Evolutionary conservation across 2,888 invertebrate genomes (phyloP).

Genomic region (Eilema sororculum): DNA sequence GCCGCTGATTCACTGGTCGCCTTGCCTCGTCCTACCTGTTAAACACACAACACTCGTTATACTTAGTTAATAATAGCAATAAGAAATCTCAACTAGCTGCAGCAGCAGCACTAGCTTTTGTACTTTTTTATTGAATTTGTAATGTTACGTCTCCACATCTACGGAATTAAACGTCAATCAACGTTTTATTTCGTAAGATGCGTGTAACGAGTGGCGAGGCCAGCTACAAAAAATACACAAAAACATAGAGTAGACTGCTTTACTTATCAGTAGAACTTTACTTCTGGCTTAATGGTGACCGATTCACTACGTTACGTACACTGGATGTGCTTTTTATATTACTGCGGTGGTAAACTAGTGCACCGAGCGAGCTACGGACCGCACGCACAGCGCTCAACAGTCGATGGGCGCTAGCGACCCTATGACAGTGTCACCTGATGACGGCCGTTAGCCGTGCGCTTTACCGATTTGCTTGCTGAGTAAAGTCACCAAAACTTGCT

Average conservation of each 20-base stretch:
- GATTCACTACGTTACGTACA: not conserved
- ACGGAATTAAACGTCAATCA: conserved; percentile 13
- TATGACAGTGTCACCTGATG: too few relatives aligned
- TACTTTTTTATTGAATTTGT: conserved; percentile 14
- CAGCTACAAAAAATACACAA: conserved; percentile 6
- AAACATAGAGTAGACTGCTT: not conserved
- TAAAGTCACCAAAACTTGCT: not conserved
- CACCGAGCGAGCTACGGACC: too few relatives aligned
- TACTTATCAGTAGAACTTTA: not conserved
- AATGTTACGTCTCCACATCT: not conserved
- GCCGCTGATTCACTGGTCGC: too few relatives aligned
- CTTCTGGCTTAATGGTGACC: not conserved
- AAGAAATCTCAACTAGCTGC: not conserved
- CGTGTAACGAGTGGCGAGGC: conserved; percentile 3
- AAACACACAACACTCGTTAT: too few relatives aligned
- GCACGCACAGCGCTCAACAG: not conserved
- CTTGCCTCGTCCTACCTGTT: too few relatives aligned
- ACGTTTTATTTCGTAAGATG: conserved; percentile 10
- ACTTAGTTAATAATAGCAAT: not conserved
- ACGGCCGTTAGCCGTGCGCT: too few relatives aligned
- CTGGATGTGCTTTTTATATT: not conserved
- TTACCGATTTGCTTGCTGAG: too few relatives aligned
- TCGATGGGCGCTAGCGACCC: too few relatives aligned
- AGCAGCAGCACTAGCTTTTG: conserved; percentile 13
- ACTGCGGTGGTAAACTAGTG: not conserved